These are phyloP conservation scores for Melanostoma mellinum DNA, from an alignment of 2,888 invertebrate genomes.

Conservation along the genomic window DNA sequence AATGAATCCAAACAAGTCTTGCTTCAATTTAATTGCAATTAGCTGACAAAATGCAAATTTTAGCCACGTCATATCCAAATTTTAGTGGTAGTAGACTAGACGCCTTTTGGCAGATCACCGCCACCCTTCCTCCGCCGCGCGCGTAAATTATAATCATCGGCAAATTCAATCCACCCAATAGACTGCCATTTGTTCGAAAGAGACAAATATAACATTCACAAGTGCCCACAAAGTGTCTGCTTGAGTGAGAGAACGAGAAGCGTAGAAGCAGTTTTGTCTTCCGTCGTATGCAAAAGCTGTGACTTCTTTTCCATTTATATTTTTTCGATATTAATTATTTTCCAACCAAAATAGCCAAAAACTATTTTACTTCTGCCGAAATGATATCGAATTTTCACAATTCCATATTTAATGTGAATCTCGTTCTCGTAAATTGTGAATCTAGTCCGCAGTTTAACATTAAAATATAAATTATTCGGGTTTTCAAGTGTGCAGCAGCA, in stretches of 20 bases:
- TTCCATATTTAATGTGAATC: slow-evolving; percentile 19
- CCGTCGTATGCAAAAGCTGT: slow-evolving; percentile 61
- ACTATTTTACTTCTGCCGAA: slow-evolving; percentile 30
- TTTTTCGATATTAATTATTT: slow-evolving; percentile 50
- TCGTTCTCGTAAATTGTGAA: slow-evolving; percentile 21
- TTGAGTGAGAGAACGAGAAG: slow-evolving; percentile 47
- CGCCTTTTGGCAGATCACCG: slow-evolving; percentile 73
- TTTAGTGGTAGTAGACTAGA: slow-evolving; percentile 70
- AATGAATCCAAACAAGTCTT: slow-evolving; percentile 54
- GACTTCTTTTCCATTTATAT: slow-evolving; percentile 66
- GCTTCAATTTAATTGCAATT: slow-evolving; percentile 53
- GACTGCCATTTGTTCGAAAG: slow-evolving; percentile 22
- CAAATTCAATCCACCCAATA: slow-evolving; percentile 60
- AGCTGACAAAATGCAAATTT: slow-evolving; percentile 67
- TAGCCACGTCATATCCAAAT: slow-evolving; percentile 75
- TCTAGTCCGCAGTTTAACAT: slow-evolving; percentile 38
- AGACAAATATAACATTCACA: slow-evolving; percentile 33
- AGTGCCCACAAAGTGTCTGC: slow-evolving; percentile 25
- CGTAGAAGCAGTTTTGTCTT: slow-evolving; percentile 43
- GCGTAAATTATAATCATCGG: slow-evolving; percentile 71
- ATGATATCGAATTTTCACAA: slow-evolving; percentile 40
- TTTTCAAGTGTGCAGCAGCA: slow-evolving; percentile 18
- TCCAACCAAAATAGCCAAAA: slow-evolving; percentile 43
- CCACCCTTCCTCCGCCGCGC: slow-evolving; percentile 70
- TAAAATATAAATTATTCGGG: slow-evolving; percentile 54